These are phyloP conservation scores for Thereva nobilitata DNA, from an alignment of 2,888 invertebrate species.

Conservation along the genomic window DNA sequence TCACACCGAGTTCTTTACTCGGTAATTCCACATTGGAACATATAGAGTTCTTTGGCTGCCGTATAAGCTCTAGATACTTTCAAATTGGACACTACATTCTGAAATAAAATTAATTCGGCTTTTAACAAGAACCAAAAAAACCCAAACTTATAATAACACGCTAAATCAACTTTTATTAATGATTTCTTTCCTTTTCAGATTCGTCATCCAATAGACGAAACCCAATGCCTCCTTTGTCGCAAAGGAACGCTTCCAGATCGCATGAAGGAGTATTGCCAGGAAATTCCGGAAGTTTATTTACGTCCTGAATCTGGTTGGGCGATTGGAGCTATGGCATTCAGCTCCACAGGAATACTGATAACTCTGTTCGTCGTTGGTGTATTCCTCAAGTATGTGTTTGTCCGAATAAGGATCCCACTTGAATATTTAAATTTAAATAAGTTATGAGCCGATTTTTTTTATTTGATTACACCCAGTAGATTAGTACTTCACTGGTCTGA, in stretches of 20 bases:
- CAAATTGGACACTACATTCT: no score
- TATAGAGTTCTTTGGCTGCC: no score
- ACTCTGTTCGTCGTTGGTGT: constrained; percentile 79
- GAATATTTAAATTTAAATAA: background rate
- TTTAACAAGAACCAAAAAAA: no score
- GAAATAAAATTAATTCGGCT: no score
- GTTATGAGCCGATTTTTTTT: background rate
- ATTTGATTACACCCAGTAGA: no score
- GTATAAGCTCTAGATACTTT: no score
- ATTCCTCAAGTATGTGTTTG: constrained; percentile 64
- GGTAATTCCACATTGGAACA: no score
- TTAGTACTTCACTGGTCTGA: no score
- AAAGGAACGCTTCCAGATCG: constrained; percentile 81
- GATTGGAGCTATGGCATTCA: constrained; percentile 89
- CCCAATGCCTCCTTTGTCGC: constrained; percentile 81
- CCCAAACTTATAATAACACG: background rate
- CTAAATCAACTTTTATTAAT: constrained; percentile 1
- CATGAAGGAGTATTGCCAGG: constrained; percentile 72
- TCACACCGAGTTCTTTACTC: no score
- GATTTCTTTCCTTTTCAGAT: constrained; percentile 63
- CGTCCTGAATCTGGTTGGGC: constrained; percentile 86
- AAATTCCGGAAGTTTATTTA: constrained; percentile 82
- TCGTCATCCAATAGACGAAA: constrained; percentile 77
- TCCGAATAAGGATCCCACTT: background rate
- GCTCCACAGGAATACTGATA: constrained; percentile 81